Evolutionary conservation across 2,888 invertebrate species (phyloP).

Genomic region (Rhopalosiphum nymphaeae): DNA sequence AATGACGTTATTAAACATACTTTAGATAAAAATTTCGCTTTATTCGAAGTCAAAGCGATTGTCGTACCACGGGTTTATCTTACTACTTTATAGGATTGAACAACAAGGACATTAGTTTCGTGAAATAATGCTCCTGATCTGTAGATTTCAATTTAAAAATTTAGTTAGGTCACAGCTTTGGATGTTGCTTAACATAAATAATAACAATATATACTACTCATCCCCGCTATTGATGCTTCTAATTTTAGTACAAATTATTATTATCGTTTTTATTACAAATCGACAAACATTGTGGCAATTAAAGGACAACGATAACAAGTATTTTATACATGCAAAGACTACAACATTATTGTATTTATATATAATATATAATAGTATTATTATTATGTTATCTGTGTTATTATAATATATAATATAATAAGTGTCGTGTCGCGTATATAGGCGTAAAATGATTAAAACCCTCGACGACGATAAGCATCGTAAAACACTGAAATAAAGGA

Average conservation of each 20-base stretch:
- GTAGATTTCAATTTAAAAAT: background rate
- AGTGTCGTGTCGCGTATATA: background rate
- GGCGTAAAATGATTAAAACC: conserved; percentile 33
- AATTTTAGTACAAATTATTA: background rate
- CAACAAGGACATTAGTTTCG: background rate
- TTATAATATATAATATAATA: conserved; percentile 8
- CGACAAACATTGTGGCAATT: background rate
- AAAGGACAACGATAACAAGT: background rate
- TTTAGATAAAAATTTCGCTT: background rate
- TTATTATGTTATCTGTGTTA: background rate
- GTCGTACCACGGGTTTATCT: background rate
- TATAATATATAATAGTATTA: background rate
- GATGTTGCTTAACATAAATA: background rate
- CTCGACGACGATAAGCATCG: background rate
- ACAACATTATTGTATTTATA: background rate
- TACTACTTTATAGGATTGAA: background rate
- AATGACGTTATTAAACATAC: background rate
- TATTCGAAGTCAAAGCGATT: background rate
- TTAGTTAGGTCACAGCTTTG: background rate
- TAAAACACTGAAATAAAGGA: conserved; percentile 42
- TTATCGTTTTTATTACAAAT: background rate
- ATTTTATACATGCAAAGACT: background rate
- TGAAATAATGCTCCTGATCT: background rate
- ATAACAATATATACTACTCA: background rate
- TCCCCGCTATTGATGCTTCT: background rate